Evolutionary conservation across 2,113 vertebrate genomes (phyloP).

Genomic region (Xenopus tropicalis): DNA sequence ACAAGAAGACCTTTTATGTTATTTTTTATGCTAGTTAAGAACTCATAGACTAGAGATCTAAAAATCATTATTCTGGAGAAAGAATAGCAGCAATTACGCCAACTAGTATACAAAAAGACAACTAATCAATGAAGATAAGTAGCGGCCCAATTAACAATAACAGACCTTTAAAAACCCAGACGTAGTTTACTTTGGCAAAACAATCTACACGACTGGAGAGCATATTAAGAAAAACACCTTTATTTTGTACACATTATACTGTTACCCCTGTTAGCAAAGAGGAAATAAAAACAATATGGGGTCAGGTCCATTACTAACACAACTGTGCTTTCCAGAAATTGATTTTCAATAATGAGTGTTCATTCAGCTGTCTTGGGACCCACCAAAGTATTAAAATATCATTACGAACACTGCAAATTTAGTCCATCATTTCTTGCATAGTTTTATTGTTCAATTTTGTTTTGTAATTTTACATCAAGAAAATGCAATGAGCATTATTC

Average conservation of each 20-base stretch:
- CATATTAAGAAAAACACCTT: conserved; percentile 51
- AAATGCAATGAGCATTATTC: not conserved
- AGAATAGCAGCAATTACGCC: conserved; percentile 33
- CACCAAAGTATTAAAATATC: conserved; percentile 4
- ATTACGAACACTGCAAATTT: conserved; percentile 8
- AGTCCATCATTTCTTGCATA: conserved; percentile 10
- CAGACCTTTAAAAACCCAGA: conserved; percentile 57
- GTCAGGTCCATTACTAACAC: conserved; percentile 34
- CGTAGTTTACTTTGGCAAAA: conserved; percentile 56
- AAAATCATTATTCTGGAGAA: not conserved
- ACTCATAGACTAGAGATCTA: conserved; percentile 41
- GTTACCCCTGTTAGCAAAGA: conserved; percentile 51
- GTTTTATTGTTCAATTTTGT: not conserved
- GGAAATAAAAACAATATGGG: conserved; percentile 47
- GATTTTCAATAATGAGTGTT: conserved; percentile 45
- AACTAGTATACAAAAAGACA: conserved; percentile 48
- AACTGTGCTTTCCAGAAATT: conserved; percentile 11
- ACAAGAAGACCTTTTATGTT: no score
- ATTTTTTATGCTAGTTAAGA: no score
- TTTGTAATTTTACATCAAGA: not conserved
- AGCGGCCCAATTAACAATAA: conserved; percentile 43
- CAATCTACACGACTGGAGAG: conserved; percentile 60
- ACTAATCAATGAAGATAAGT: conserved; percentile 50
- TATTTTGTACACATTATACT: conserved; percentile 54
- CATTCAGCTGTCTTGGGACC: conserved; percentile 14